Evolutionary conservation across 2,113 vertebrate genomes (phyloP), one percentile per base, ranked within the genome.

Genomic region (Pangasianodon hypophthalmus): DNA sequence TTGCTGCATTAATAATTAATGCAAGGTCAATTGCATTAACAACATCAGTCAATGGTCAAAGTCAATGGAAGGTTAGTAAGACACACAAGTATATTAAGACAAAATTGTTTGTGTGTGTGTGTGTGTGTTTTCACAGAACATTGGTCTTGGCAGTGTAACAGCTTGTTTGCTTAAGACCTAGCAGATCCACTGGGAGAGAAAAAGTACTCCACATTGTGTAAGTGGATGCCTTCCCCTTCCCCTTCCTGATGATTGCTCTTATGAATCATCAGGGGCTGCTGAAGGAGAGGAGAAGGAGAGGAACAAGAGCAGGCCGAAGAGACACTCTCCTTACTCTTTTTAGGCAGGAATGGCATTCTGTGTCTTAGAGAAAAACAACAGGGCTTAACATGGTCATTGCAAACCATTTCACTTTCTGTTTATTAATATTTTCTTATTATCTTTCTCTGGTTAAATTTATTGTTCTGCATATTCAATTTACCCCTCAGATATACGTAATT

Each of bases 181-280:
- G 24, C 1, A 2, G 11, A 0, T 52, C 10, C 9, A 62, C 29
- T 52, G 4, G 67, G 44, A 58, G 81, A 92, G 10, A 95, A 89
- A 87, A 96, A 96, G 88, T 96, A 96, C 88, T 92, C 95, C 54
- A 90, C 92, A 90, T 96, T 96, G 91, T 93, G 94, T 48, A 96
- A 95, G 79, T 95, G 92, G 80, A 93, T 88, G 14, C 88, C 56
- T 14, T 94, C 93, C 11, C 1, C 71, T 56, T 91, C 84, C 26
- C 81, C 84, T 86, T 94, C 82, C 11, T 87, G 80, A 54, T 73
- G 71, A 58, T 71, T 87, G 58, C 14, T 41, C 41, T 41, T 41
- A 16, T 41, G 37, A 73, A 18, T 37, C n/a, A 37, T 71, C n/a
- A 71, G n/a, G 67, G 18, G 69, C 37, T 48, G 21, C 75, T 79